Conservation (phyloP, 2,888 invertebrate species). For the Acanthococcus lagerstroemiae region DNA sequence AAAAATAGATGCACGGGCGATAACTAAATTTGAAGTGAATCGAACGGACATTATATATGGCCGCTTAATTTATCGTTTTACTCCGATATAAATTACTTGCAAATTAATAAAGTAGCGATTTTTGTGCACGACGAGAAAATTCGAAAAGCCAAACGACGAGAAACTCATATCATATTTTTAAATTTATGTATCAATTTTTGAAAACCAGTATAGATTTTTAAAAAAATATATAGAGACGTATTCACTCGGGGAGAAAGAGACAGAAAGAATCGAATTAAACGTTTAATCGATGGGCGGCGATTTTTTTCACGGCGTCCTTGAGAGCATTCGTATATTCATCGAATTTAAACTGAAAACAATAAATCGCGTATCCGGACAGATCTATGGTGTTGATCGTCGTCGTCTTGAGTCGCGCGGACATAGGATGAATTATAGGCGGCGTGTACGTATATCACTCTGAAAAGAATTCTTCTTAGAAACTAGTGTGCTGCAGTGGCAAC, state of each 20-base stretch:
- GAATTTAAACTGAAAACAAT: constrained; percentile 19
- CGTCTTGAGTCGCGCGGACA: constrained; percentile 22
- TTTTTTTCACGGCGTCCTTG: constrained; percentile 21
- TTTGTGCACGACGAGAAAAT: neutral
- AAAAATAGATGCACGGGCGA: too few species aligned
- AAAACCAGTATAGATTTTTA: neutral
- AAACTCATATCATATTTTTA: neutral
- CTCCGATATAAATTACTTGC: neutral
- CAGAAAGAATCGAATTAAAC: constrained; percentile 11
- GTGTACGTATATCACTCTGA: constrained; percentile 21
- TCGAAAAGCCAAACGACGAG: too few species aligned
- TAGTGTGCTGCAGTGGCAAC: constrained; percentile 24
- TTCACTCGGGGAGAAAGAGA: neutral
- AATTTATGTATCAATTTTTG: neutral
- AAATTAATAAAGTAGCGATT: neutral
- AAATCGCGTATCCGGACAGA: constrained; percentile 20
- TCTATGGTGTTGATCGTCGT: constrained; percentile 25
- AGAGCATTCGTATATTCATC: constrained; percentile 21
- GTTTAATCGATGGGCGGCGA: constrained; percentile 9
- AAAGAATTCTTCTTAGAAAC: constrained; percentile 25
- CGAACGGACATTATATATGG: neutral
- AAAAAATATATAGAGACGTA: too few species aligned
- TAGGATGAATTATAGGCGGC: constrained; percentile 24
- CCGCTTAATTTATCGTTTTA: neutral
- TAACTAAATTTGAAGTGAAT: neutral